Percentiles rank a stretch among this genome's conserved stretches.
Evolutionary conservation across 2,797 vertebrate genomes (phyloP).

Genomic region (Hapalemur alaotrensis): DNA sequence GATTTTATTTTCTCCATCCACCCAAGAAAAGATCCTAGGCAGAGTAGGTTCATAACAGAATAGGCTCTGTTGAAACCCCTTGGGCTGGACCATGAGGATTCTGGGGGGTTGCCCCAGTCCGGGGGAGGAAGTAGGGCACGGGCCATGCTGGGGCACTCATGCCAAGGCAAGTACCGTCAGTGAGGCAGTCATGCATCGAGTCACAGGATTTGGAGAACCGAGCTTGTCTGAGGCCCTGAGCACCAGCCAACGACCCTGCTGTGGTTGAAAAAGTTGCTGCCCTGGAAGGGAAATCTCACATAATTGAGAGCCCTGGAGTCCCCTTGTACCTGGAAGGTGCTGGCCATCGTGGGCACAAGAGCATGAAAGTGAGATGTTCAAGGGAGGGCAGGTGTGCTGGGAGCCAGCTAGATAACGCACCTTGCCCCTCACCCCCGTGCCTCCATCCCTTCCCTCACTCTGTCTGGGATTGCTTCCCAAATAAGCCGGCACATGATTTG

Average conservation of each 20-base stretch:
- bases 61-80: not conserved
- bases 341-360: not conserved
- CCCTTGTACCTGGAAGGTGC: not conserved
- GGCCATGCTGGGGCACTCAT: not conserved
- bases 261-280: not conserved
- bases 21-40: not conserved
- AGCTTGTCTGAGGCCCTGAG: not conserved
- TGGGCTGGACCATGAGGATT: not conserved
- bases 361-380: rapidly evolving
- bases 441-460: not conserved
- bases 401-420: not conserved
- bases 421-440: not conserved
- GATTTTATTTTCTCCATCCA: not conserved
- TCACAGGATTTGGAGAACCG: not conserved
- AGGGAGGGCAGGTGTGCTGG: not conserved
- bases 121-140: not conserved
- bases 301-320: not conserved
- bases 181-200: no score
- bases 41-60: not conserved
- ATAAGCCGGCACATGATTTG: not conserved
- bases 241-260: not conserved
- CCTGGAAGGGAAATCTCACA: not conserved
- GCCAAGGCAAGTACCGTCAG: not conserved
- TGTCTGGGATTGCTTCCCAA: not conserved
- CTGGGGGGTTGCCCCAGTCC: not conserved